A percentile compares a stretch with the other conserved stretches of the same genome.
Conservation (phyloP, 2,888 invertebrate genomes). For the Caenorhabditis zanzibari region DNA sequence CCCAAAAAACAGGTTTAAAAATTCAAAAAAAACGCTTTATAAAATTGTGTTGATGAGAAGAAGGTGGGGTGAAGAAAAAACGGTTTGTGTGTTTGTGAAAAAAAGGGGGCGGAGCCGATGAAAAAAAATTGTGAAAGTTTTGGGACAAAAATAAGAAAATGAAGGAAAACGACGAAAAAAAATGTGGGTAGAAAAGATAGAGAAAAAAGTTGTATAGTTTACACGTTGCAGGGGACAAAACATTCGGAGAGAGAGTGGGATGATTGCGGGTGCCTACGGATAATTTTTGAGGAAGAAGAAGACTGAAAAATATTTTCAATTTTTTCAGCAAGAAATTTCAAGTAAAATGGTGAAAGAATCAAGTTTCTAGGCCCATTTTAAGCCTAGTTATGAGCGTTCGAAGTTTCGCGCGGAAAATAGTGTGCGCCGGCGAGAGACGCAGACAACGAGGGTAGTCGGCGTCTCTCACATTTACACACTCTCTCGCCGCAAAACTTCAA, state of each 20-base stretch:
- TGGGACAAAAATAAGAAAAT: conserved; percentile 8
- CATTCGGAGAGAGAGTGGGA: conserved; percentile 5
- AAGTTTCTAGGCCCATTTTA: background rate
- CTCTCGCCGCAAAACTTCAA: background rate
- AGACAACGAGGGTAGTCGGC: background rate
- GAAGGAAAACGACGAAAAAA: conserved; percentile 19
- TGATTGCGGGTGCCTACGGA: background rate
- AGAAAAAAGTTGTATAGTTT: conserved; percentile 53
- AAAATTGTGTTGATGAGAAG: background rate
- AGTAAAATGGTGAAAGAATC: background rate
- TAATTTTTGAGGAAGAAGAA: too few relatives aligned
- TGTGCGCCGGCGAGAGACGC: background rate
- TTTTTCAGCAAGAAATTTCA: too few relatives aligned
- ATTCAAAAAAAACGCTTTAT: conserved; percentile 3
- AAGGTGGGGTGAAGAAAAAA: background rate
- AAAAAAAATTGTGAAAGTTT: conserved; percentile 3
- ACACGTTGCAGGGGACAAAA: conserved; percentile 47
- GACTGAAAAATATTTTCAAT: too few relatives aligned
- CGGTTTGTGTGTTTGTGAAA: background rate
- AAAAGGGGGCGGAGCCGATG: background rate
- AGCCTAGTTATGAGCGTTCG: background rate
- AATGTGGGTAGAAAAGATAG: conserved; percentile 1
- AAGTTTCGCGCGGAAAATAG: background rate
- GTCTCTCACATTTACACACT: background rate
- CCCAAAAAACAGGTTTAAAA: background rate